Evolutionary conservation across 2,888 invertebrate genomes (phyloP).

Genomic region (Crematogaster levior): DNA sequence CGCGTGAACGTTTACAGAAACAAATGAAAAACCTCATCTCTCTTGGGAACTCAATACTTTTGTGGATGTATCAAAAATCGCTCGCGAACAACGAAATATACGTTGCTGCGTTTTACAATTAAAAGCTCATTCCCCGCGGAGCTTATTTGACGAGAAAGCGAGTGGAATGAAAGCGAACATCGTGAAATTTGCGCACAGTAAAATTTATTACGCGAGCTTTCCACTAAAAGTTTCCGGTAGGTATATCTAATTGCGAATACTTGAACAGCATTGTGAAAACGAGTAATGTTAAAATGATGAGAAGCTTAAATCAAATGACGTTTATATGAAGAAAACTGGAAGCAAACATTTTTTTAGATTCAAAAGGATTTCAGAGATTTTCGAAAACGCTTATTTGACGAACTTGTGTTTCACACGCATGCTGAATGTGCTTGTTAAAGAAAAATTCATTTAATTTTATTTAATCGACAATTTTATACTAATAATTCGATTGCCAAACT

Average conservation of each 20-base stretch:
- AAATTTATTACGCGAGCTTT: conserved; percentile 32
- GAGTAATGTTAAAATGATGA: conserved; percentile 13
- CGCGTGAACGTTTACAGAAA: neutral
- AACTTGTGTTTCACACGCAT: neutral
- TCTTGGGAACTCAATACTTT: conserved; percentile 8
- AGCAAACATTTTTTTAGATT: neutral
- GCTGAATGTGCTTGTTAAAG: neutral
- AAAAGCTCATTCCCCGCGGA: conserved; percentile 39
- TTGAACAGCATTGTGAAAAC: conserved; percentile 12
- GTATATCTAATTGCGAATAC: conserved; percentile 36
- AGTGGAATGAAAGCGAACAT: neutral
- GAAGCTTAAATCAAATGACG: conserved; percentile 13
- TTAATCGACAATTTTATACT: neutral
- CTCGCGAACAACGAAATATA: conserved; percentile 22
- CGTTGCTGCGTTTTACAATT: conserved; percentile 35
- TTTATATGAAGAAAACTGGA: neutral
- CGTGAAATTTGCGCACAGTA: conserved; percentile 28
- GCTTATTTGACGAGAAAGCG: conserved; percentile 33
- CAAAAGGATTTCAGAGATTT: neutral
- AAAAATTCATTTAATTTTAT: neutral
- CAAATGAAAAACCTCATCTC: conserved; percentile 10
- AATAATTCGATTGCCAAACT: neutral
- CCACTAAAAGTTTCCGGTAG: conserved; percentile 13
- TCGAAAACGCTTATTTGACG: neutral
- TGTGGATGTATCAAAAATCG: conserved; percentile 33